Conservation (phyloP, 2,797 vertebrate species). For the Acrossocheilus fasciatus region DNA sequence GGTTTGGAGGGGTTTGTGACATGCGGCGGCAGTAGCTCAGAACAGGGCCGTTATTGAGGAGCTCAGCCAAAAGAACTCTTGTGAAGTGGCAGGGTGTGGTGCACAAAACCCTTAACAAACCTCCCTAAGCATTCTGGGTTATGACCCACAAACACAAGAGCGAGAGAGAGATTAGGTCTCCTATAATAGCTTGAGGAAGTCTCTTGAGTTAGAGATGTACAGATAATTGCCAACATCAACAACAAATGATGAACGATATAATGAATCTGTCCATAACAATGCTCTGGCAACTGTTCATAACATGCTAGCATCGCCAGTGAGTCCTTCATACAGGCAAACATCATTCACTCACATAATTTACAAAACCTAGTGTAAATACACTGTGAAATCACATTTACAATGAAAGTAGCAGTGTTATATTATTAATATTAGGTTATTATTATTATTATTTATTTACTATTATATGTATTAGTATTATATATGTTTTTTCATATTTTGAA, state of each 20-base stretch:
- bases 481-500: too few relatives aligned
- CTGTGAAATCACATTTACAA: neutral
- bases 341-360: neutral
- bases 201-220: neutral
- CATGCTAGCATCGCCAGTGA: neutral
- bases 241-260: neutral
- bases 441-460: too few relatives aligned
- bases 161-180: constrained; percentile 9
- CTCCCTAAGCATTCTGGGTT: constrained; percentile 56
- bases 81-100: constrained; percentile 54
- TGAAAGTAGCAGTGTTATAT: neutral
- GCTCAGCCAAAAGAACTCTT: constrained; percentile 34
- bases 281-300: neutral
- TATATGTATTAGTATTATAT: too few relatives aligned
- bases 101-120: constrained; percentile 40
- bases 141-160: constrained; percentile 48
- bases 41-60: constrained; percentile 75
- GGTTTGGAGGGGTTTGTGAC: constrained; percentile 5
- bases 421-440: too few relatives aligned
- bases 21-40: constrained; percentile 31
- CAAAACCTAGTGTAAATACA: neutral
- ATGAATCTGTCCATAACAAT: neutral
- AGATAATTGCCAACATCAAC: neutral
- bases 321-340: neutral
- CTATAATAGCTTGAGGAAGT: neutral